Base-by-base conservation (phyloP, 2,797 vertebrate genomes). In the Eupleurogrammus muticus region DNA sequence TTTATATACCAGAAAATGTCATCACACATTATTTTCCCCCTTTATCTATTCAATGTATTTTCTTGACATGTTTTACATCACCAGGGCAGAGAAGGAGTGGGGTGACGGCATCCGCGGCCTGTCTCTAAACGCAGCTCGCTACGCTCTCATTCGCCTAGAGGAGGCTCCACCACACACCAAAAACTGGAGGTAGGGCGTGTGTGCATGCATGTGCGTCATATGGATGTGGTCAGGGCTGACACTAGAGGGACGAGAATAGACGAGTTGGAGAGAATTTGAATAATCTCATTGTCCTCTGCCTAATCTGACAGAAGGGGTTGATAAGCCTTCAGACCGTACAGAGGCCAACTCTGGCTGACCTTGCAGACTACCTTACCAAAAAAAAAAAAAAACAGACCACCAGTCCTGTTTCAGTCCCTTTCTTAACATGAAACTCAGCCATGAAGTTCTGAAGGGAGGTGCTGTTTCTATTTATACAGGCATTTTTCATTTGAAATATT, bases 61-160 rank as follows among this genome's bases (percentile, higher is more conserved):
- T 66, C 9, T 24, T 66, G 2, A 5, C 28, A 13, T 54, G 17
- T 63, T 28, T 6, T 57, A 0, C 17, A 4, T 71, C 42, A 17
- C 3, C 88, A 99, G 97, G 84, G 97, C 97, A 0, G 97, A 99
- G 92, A 99, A 99, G 77, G 97, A 99, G 73, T 99, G 97, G 97
- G 97, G 97, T 0, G 97, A 99, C 4, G 97, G 97, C 32, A 99
- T 99, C 80, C 85, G 96, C 0, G 97, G 97, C 0, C 87, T 99
- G 56, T 99, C 97, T 0, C 94, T 99, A 8, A 99, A 98, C 0
- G 97, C 97, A 0, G 97, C 97, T 38, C 97, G 96, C 63, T 99
- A 95, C 0, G 97, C 97, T 67, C 93, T 99, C 34, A 95, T 97
- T 75, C 96, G 96, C 3, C 92, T 98, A 8, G 97, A 99, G 79